These are phyloP conservation scores for Calliphora vicina DNA, from an alignment of 1,140 invertebrate species.

Conservation along the genomic window DNA sequence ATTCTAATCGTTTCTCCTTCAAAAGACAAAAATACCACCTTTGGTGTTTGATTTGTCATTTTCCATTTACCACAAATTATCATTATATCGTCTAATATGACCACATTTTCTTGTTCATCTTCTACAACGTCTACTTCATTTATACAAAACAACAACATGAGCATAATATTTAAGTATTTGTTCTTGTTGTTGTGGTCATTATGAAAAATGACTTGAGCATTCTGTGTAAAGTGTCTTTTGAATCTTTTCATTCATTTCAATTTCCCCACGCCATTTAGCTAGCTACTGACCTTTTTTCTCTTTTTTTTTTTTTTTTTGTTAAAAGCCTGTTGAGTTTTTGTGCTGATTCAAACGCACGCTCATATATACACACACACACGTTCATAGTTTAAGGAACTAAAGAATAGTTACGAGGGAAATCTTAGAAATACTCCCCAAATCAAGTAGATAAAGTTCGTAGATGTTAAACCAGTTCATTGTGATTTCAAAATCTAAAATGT, in stretches of 20 bases:
- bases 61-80: conserved; percentile 32
- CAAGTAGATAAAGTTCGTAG: too few relatives aligned
- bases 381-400: too few relatives aligned
- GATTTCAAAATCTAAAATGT: too few relatives aligned
- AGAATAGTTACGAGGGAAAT: too few relatives aligned
- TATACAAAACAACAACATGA: not conserved
- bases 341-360: not conserved
- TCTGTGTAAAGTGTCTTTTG: conserved; percentile 21
- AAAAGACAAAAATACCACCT: not conserved
- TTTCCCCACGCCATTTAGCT: conserved; percentile 16
- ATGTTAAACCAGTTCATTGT: too few relatives aligned
- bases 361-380: not conserved
- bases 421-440: too few relatives aligned
- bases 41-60: conserved; percentile 27
- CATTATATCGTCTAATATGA: conserved; percentile 25
- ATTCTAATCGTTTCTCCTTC: too few relatives aligned
- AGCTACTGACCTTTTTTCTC: conserved; percentile 31
- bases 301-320: too few relatives aligned
- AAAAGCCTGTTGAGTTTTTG: conserved; percentile 16
- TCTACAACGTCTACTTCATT: conserved; percentile 16
- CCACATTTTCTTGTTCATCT: conserved; percentile 20
- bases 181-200: conserved; percentile 1
- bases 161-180: not conserved
- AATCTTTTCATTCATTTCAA: conserved; percentile 1
- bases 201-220: conserved; percentile 25